Base-by-base conservation (phyloP, 2,797 vertebrate genomes). In the Arnoldichthys spilopterus region DNA sequence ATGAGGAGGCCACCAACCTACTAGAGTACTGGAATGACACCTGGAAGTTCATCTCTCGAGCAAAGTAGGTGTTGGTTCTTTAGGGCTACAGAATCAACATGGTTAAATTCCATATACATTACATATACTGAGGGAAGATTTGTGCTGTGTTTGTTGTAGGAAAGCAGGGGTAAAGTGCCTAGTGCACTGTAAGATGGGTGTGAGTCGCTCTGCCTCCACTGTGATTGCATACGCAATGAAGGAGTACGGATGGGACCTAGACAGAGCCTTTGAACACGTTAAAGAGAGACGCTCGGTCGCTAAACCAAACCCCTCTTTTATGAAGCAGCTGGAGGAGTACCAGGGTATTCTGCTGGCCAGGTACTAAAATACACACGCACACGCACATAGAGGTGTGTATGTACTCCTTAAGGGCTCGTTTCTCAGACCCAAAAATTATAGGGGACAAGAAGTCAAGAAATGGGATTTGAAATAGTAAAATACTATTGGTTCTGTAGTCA, bases 191-290 rank as follows among this genome's bases (percentile, higher is more conserved):
- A 99, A 99, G 89, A 99, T 98, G 98, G 98, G 98, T 0, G 96
- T 99, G 87, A 99, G 98, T 68, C 96, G 97, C 77, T 99, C 98
- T 0, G 98, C 97, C 0, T 98, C 98, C 89, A 99, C 98, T 0
- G 98, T 99, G 76, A 99, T 99, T 6, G 98, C 98, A 28, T 99
- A 99, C 0, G 97, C 98, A 56, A 99, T 99, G 98, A 99, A 99
- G 88, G 98, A 99, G 34, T 98, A 98, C 0, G 97, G 97, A 93
- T 99, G 98, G 98, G 95, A 97, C 87, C 93, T 99, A 89, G 96
- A 97, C 83, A 92, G 92, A 1, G 98, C 98, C 1, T 97, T 96
- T 1, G 94, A 97, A 76, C 95, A 97, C 0, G 98, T 99, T n/a
- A 99, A 99, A 85, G 95, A 98, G 3, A 93, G 93, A 20, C 95